Percentiles rank a stretch among this genome's conserved stretches.
These are phyloP conservation scores for Drosophila mulleri DNA, from an alignment of 2,888 invertebrate species.

Conservation along the genomic window DNA sequence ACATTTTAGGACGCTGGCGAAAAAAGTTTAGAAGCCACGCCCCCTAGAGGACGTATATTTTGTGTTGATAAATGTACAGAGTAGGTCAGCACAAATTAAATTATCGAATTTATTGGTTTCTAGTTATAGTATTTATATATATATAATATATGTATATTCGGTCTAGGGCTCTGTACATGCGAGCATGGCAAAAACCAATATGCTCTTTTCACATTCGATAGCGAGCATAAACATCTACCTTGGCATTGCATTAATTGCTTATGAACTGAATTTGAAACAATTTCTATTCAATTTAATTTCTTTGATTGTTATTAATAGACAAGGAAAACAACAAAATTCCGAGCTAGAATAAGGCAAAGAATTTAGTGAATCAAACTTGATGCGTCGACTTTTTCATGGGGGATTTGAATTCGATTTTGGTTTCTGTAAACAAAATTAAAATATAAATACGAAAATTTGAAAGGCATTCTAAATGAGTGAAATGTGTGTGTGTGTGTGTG, in stretches of 20 bases:
- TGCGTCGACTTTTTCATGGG: not conserved
- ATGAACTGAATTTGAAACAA: not conserved
- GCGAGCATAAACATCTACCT: not conserved
- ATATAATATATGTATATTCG: too few relatives aligned
- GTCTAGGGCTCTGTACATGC: too few relatives aligned
- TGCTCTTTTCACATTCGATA: not conserved
- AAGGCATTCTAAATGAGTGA: not conserved
- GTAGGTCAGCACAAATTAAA: too few relatives aligned
- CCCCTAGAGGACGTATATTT: too few relatives aligned
- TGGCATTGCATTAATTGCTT: not conserved
- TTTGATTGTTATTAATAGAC: not conserved
- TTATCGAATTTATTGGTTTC: too few relatives aligned
- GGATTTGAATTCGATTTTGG: not conserved
- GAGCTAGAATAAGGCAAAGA: not conserved
- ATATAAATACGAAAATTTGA: not conserved
- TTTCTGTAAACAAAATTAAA: not conserved
- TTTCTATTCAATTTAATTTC: not conserved
- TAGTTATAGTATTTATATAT: too few relatives aligned
- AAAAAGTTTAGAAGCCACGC: too few relatives aligned
- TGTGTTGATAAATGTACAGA: too few relatives aligned
- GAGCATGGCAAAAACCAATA: not conserved
- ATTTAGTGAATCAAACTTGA: not conserved
- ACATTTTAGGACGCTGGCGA: too few relatives aligned
- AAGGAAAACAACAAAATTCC: not conserved
- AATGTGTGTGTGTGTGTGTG: too few relatives aligned